Conservation (phyloP, 2,797 vertebrate species). For the Varecia variegata region DNA sequence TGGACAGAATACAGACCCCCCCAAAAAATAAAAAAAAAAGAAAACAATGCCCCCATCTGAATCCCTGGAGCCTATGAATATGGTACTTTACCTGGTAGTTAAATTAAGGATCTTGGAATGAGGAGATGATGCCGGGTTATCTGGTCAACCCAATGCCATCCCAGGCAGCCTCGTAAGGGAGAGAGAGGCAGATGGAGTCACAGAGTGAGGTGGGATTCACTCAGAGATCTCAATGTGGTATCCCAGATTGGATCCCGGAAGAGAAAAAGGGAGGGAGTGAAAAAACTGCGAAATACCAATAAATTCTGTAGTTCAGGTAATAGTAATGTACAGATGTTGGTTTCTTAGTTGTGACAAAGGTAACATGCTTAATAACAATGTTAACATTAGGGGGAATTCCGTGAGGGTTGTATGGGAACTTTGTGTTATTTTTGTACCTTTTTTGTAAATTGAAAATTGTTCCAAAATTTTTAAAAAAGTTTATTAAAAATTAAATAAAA, state of each 20-base stretch:
- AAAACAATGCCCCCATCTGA: too few relatives aligned
- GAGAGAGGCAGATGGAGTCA: too few relatives aligned
- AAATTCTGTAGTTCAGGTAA: not conserved
- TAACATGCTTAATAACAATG: not conserved
- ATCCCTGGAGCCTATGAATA: too few relatives aligned
- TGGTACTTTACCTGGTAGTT: too few relatives aligned
- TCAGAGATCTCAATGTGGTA: not conserved
- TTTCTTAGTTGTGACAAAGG: conserved; percentile 3
- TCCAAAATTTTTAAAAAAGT: not conserved
- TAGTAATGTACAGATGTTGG: not conserved
- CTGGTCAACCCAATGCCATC: too few relatives aligned
- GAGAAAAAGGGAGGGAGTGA: not conserved
- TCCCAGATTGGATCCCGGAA: not conserved
- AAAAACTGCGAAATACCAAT: not conserved
- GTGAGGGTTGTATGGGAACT: not conserved
- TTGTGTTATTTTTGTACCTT: not conserved
- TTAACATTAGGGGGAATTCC: not conserved
- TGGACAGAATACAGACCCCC: not conserved
- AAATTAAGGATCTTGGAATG: too few relatives aligned
- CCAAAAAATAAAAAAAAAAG: too few relatives aligned
- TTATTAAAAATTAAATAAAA: not conserved
- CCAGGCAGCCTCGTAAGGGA: too few relatives aligned
- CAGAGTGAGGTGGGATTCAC: too few relatives aligned
- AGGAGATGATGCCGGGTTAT: too few relatives aligned
- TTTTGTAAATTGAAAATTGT: not conserved